Percentiles rank a stretch among this genome's conserved stretches.
Conservation (phyloP, 2,113 vertebrate genomes). For the Chaenocephalus aceratus region DNA sequence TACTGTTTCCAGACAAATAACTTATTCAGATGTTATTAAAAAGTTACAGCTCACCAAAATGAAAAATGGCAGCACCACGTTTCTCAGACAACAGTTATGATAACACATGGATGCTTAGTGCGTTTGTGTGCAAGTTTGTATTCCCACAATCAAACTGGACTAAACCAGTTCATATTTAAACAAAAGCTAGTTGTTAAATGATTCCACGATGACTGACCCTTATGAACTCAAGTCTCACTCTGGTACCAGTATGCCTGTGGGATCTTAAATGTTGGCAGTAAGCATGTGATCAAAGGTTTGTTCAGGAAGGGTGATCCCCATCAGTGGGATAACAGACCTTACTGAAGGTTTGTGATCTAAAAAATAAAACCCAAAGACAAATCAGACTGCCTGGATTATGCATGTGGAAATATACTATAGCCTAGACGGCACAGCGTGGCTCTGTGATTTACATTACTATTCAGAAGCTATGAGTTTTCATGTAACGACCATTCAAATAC, state of each 20-base stretch:
- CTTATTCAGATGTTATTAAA: neutral
- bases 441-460: neutral
- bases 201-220: constrained; percentile 8
- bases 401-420: neutral
- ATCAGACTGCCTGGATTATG: neutral
- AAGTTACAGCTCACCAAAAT: neutral
- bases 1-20: constrained; percentile 1
- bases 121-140: neutral
- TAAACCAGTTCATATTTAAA: constrained; percentile 5
- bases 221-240: constrained; percentile 39
- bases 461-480: neutral
- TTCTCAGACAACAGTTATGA: constrained; percentile 7
- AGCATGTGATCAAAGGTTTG: constrained; percentile 20
- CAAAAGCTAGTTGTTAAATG: constrained; percentile 8
- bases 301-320: neutral
- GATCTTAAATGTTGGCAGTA: constrained; percentile 15
- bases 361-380: neutral
- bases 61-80: neutral
- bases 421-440: neutral
- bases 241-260: constrained; percentile 33
- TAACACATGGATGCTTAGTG: neutral
- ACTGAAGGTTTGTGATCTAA: neutral
- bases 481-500: neutral
- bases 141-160: constrained; percentile 31
- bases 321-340: constrained; percentile 1